Evolutionary conservation across 2,888 invertebrate species (phyloP), one percentile per base, ranked within the genome.

Genomic region (Watsonalla cultraria): DNA sequence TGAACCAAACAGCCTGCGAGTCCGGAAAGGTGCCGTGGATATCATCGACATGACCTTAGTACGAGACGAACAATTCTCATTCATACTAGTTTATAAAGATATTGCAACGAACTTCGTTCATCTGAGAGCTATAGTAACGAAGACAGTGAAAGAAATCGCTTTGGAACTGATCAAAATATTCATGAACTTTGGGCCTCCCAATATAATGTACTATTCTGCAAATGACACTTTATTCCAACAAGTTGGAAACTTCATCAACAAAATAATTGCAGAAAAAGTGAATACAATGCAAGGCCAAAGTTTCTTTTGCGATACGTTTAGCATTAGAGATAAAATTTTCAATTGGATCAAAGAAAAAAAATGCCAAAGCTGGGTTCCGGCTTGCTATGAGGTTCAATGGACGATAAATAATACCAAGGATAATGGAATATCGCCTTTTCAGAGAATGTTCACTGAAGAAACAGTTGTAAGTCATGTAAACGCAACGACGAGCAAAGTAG

Each of bases 141-240:
- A 6, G 13, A 14, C 15, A n/a, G 35, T 35, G 11, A 35, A 15
- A 13, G 56, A 55, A 47, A 35, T 54, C 0, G 53, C 55, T 0
- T 37, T 58, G 11, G 61, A 59, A 46, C 35, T 64, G n/a, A 34
- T 59, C 0, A 60, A 60, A 45, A 54, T 60, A 15, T 61, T 60
- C 34, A 48, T 54, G 13, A 57, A 60, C 13, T 61, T 54, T 34
- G 59, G 60, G 0, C 45, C 52, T 11, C 64, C 64, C 7, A 33
- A 15, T 7, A 7, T 34, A n/a, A 46, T 47, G 15, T 58, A 47
- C 37, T 37, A 15, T 14, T 54, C 58, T 6, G 13, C 34, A 0
- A 15, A 50, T 2, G 1, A 8, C 0, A 6, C 6, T 7, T 45
- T 52, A 15, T 46, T 56, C 11, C 4, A n/a, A 33, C 2, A 6